These are phyloP conservation scores for Mesorhabditis belari DNA, from an alignment of 2,888 invertebrate genomes.

Conservation along the genomic window DNA sequence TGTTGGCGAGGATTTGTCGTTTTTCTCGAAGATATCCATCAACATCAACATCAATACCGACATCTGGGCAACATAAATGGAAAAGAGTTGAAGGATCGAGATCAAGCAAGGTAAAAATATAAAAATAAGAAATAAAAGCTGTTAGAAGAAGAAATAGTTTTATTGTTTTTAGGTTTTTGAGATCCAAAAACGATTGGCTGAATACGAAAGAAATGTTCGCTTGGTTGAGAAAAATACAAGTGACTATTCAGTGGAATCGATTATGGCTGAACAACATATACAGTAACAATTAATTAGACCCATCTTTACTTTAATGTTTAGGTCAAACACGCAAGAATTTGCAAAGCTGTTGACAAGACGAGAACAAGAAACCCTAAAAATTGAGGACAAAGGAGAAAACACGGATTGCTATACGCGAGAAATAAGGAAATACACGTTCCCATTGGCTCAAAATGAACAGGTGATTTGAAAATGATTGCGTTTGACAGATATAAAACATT, in stretches of 20 bases:
- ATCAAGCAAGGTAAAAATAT: neutral
- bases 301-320: neutral
- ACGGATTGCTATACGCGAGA: too few species aligned
- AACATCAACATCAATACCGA: too few species aligned
- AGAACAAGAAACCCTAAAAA: neutral
- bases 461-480: too few species aligned
- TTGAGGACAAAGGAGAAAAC: neutral
- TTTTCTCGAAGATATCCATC: too few species aligned
- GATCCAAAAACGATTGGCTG: constrained; percentile 16
- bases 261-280: constrained; percentile 29
- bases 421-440: too few species aligned
- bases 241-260: constrained; percentile 18
- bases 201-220: constrained; percentile 7
- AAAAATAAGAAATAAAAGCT: too few species aligned
- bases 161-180: constrained; percentile 8
- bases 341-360: constrained; percentile 12
- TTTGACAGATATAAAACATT: too few species aligned
- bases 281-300: constrained; percentile 5
- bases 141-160: too few species aligned
- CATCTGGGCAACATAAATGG: too few species aligned
- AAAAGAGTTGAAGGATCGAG: constrained; percentile 59
- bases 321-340: constrained; percentile 9
- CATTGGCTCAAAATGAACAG: too few species aligned
- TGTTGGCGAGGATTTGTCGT: too few species aligned
- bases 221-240: neutral